Evolutionary conservation across 2,888 invertebrate genomes (phyloP).

Genomic region (Xylota segnis): DNA sequence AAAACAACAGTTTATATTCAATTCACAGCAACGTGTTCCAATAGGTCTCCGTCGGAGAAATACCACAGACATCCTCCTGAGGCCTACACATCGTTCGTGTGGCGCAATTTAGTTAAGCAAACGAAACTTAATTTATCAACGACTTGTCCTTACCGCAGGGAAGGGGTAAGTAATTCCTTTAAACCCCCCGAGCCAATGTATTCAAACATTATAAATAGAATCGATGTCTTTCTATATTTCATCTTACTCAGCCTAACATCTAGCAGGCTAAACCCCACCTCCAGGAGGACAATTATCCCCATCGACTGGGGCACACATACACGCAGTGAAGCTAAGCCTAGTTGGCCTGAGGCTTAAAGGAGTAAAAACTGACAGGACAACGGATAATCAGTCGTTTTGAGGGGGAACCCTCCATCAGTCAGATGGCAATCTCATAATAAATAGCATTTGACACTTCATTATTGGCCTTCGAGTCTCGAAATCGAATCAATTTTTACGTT

Average conservation of each 20-base stretch:
- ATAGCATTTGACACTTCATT: slow-evolving; percentile 83
- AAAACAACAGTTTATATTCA: slow-evolving; percentile 22
- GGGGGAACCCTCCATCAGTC: slow-evolving; percentile 19
- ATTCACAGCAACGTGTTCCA: slow-evolving; percentile 14
- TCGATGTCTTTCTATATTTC: background rate
- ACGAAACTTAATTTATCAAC: slow-evolving; percentile 60
- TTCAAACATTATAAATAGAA: slow-evolving; percentile 3
- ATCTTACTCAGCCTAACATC: background rate
- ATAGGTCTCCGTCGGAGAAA: background rate
- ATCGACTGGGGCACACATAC: background rate
- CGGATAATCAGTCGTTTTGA: slow-evolving; percentile 20
- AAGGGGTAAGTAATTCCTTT: background rate
- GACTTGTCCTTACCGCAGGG: slow-evolving; percentile 44
- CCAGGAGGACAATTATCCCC: background rate
- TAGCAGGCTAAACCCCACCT: background rate
- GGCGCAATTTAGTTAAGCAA: slow-evolving; percentile 49
- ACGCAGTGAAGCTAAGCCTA: slow-evolving; percentile 2
- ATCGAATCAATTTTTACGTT: slow-evolving; percentile 81
- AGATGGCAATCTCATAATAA: slow-evolving; percentile 50
- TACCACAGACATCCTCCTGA: background rate
- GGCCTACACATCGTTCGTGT: slow-evolving; percentile 21
- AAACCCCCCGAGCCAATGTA: background rate
- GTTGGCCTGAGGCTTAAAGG: slow-evolving; percentile 24
- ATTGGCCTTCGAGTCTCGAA: slow-evolving; percentile 80
- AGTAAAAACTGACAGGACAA: background rate